Conservation (phyloP, 1,140 invertebrate species). For the Polypedilum vanderplanki region DNA sequence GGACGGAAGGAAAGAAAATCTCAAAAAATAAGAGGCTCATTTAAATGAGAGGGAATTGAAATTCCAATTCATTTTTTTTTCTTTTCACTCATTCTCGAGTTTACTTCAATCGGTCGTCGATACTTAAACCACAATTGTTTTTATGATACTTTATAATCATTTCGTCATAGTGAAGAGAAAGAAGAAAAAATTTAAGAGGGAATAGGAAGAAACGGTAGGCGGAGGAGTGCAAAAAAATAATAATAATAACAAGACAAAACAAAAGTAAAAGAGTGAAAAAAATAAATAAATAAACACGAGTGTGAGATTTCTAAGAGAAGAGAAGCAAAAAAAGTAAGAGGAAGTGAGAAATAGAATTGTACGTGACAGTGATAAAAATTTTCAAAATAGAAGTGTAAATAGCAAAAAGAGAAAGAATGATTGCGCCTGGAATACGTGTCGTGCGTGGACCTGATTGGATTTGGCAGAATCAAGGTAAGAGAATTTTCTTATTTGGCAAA, state of each 20-base stretch:
- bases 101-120: background rate
- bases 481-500: background rate
- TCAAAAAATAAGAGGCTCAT: background rate
- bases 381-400: background rate
- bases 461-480: constrained; percentile 61
- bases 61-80: too few relatives aligned
- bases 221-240: background rate
- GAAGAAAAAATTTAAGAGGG: background rate
- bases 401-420: constrained; percentile 31
- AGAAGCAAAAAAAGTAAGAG: background rate
- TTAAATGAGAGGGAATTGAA: background rate
- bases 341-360: background rate
- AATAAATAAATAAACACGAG: background rate
- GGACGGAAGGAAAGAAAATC: background rate
- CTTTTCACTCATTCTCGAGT: background rate
- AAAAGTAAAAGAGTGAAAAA: background rate
- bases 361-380: constrained; percentile 18
- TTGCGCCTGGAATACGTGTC: constrained; percentile 61
- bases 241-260: background rate
- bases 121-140: background rate
- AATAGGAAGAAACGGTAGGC: background rate
- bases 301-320: background rate
- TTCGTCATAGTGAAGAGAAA: background rate
- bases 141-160: constrained; percentile 5
- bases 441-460: constrained; percentile 76